Base-by-base conservation (phyloP, 2,797 vertebrate genomes). In the Centroberyx gerrardi region DNA sequence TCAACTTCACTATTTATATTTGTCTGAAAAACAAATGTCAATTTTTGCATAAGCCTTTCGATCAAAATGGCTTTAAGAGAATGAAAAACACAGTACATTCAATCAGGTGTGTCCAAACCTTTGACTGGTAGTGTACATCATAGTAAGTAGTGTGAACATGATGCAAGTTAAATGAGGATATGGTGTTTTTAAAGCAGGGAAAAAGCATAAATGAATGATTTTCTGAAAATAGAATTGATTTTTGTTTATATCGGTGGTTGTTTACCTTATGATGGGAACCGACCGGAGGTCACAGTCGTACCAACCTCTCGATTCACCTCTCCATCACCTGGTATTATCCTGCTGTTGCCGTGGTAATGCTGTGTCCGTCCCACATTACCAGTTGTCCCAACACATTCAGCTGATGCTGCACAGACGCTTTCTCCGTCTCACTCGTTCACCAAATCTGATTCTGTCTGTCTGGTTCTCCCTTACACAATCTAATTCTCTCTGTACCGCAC, bases 241-340 rank as follows among this genome's bases (percentile, higher is more conserved):
- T 74, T 31, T 0, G 12, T 49, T 2, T n/a, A 15, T 67, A 77
- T 46, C 59, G 62, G 72, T 84, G 76, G 56, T 54, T 66, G 75
- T 78, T 65, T 65, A 72, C 46, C 62, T 65, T 65, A 2, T 44
- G 63, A 56, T 72, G 33, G 67, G 76, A 86, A 78, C 74, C 86
- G 72, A 67, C 42, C 54, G 74, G 88, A 90, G 90, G 90, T 91
- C 90, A 85, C n/a, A 52, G 84, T 75, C 73, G n/a, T 31, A 0
- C 53, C 54, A 61, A 62, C 58, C 18, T 40, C 36, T 48, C 86
- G 86, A 88, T 90, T 85, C 80, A 88, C 40, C 56, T 8, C 64
- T 14, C 46, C 40, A 71, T 74, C 74, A 72, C 59, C 56, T 22
- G 72, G 68, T 88, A 82, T 86, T 77, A 74, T 78, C 87, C 87